Percentiles rank a stretch among this genome's conserved stretches.
phyloP scores from a whole-genome alignment of 2,797 vertebrate genomes.

The Steatocranus sp. region DNA sequence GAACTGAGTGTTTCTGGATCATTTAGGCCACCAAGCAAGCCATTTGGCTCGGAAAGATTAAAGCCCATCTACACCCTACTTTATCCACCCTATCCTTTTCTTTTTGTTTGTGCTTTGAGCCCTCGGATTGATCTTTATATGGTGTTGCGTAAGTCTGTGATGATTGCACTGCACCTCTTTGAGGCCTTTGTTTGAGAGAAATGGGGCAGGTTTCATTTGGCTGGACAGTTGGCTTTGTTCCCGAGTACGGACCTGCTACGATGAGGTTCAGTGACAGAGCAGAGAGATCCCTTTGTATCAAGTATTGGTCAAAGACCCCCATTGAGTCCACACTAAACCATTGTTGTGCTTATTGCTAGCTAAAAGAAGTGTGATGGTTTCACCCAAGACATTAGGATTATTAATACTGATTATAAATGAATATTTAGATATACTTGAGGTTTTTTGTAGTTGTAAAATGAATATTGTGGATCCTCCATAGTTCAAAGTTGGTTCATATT shows the following conservation, averaged over 20 bases:
- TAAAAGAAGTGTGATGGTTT: not conserved
- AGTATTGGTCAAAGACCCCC: constrained; percentile 9
- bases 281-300: constrained; percentile 60
- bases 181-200: constrained; percentile 61
- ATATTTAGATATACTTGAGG: not conserved
- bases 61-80: constrained; percentile 44
- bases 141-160: constrained; percentile 64
- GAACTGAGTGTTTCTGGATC: constrained; percentile 30
- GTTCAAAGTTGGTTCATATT: not conserved
- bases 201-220: constrained; percentile 63
- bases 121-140: constrained; percentile 54
- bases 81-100: constrained; percentile 8
- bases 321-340: constrained; percentile 15
- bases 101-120: constrained; percentile 34
- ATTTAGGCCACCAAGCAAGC: constrained; percentile 49
- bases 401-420: not conserved
- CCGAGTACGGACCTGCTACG: constrained; percentile 43
- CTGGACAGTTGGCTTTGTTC: constrained; percentile 67
- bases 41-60: constrained; percentile 44
- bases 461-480: not conserved
- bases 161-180: constrained; percentile 54
- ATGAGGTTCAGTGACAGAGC: constrained; percentile 51
- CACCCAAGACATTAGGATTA: not conserved
- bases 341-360: constrained; percentile 11
- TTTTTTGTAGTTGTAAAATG: not conserved